These are phyloP conservation scores for Dryadula phaetusa DNA, from an alignment of 2,888 invertebrate genomes.

Conservation along the genomic window DNA sequence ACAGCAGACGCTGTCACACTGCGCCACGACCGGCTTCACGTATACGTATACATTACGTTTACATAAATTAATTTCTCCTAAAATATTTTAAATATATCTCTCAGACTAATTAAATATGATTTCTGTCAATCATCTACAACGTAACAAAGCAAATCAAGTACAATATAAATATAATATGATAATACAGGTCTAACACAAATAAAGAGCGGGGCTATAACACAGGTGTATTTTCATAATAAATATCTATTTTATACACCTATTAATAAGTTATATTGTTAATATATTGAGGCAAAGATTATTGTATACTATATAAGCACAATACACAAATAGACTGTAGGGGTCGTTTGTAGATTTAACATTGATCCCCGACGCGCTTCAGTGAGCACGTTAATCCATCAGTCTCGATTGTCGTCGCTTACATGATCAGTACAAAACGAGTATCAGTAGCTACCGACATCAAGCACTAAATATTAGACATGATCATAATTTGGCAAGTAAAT, in stretches of 20 bases:
- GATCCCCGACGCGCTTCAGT: slow-evolving; percentile 36
- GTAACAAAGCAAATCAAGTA: neutral
- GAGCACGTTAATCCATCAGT: slow-evolving; percentile 41
- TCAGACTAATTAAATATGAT: too few relatives aligned
- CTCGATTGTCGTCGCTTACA: slow-evolving; percentile 35
- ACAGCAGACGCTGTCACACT: too few relatives aligned
- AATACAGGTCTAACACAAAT: neutral
- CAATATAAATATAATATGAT: neutral
- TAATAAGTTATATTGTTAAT: slow-evolving; percentile 4
- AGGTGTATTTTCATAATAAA: neutral
- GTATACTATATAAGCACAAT: slow-evolving; percentile 1
- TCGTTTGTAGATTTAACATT: slow-evolving; percentile 38
- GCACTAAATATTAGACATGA: neutral
- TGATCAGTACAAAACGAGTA: slow-evolving; percentile 18
- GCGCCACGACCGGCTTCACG: too few relatives aligned
- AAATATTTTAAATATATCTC: too few relatives aligned
- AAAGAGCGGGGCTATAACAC: neutral
- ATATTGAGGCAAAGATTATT: slow-evolving; percentile 21
- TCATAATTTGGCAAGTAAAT: too few relatives aligned
- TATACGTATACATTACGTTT: too few relatives aligned
- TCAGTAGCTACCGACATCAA: neutral
- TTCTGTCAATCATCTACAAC: neutral
- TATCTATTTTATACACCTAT: neutral
- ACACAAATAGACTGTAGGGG: slow-evolving; percentile 23
- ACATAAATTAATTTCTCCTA: too few relatives aligned